These are phyloP conservation scores for Scolopax rusticola DNA, from an alignment of 2,797 vertebrate species.

Conservation along the genomic window DNA sequence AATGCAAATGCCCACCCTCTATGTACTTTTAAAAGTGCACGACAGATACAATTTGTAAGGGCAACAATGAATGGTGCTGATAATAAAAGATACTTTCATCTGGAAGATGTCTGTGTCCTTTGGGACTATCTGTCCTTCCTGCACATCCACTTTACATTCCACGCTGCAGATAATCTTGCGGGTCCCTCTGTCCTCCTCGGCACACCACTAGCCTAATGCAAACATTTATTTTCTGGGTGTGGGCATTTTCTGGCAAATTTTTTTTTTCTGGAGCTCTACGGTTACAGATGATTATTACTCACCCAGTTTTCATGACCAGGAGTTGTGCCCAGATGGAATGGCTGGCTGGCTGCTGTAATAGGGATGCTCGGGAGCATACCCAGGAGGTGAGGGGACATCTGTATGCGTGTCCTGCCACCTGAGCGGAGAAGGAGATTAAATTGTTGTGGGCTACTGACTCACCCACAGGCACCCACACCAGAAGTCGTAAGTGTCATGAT, in stretches of 20 bases:
- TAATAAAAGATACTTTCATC: background rate
- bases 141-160: background rate
- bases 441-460: background rate
- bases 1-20: background rate
- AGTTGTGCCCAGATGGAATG: background rate
- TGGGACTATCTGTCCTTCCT: background rate
- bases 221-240: background rate
- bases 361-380: background rate
- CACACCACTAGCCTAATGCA: background rate
- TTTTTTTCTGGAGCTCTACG: background rate
- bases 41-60: background rate
- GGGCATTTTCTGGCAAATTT: background rate
- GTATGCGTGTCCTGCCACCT: accelerated
- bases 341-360: background rate
- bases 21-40: background rate
- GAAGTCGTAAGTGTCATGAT: background rate
- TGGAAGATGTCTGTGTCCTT: background rate
- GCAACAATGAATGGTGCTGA: background rate
- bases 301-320: background rate
- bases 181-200: background rate
- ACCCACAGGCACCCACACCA: background rate
- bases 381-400: background rate
- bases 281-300: background rate
- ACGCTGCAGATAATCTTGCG: background rate
- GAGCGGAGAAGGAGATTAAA: background rate